Evolutionary conservation across 2,797 vertebrate genomes (phyloP).

Genomic region (Hemibagrus guttatus): DNA sequence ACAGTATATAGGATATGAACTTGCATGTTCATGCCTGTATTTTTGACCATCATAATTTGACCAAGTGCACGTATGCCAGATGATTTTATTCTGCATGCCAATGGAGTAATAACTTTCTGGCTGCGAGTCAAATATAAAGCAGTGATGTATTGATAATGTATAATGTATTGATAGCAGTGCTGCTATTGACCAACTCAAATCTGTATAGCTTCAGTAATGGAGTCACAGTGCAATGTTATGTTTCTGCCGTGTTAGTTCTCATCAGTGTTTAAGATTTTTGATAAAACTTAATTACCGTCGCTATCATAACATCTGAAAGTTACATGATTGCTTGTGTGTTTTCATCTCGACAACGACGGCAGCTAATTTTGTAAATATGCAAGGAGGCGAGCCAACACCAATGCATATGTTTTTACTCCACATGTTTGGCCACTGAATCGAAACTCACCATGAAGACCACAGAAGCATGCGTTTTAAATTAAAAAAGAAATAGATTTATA

Average conservation of each 20-base stretch:
- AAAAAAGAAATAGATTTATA: slow-evolving; percentile 44
- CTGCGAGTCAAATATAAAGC: neutral
- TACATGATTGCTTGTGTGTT: slow-evolving; percentile 41
- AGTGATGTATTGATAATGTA: neutral
- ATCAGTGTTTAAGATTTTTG: slow-evolving; percentile 25
- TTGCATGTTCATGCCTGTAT: neutral
- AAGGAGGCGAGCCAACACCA: slow-evolving; percentile 49
- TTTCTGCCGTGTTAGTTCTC: neutral
- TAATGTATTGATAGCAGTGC: neutral
- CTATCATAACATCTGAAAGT: slow-evolving; percentile 42
- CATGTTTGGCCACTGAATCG: slow-evolving; percentile 58
- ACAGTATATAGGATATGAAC: neutral
- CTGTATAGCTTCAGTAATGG: neutral
- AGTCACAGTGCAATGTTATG: neutral
- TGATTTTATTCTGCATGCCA: neutral
- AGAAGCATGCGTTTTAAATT: slow-evolving; percentile 60
- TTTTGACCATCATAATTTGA: neutral
- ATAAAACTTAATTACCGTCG: slow-evolving; percentile 24
- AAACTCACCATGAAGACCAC: slow-evolving; percentile 64
- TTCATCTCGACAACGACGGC: slow-evolving; percentile 19
- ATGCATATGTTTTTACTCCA: slow-evolving; percentile 67
- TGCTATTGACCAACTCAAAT: neutral
- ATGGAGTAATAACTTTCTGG: neutral
- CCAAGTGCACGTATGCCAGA: neutral
- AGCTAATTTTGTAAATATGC: slow-evolving; percentile 34